Evolutionary conservation across 2,113 vertebrate species (phyloP).

Genomic region (Narcine bancroftii): DNA sequence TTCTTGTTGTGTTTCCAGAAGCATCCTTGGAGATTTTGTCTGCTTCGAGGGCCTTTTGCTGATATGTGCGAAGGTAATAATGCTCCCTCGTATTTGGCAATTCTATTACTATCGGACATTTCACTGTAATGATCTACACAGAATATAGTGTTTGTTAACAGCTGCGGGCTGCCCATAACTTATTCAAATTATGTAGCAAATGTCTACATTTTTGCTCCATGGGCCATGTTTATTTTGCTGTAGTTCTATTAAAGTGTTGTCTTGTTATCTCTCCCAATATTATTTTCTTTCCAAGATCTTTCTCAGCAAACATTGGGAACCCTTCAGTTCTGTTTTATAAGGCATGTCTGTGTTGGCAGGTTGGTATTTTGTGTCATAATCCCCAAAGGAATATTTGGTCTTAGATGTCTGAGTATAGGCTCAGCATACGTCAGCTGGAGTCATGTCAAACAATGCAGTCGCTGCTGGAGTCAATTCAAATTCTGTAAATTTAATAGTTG

Average conservation of each 20-base stretch:
- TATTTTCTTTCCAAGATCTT: no score
- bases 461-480: not conserved
- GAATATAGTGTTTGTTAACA: not conserved
- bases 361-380: not conserved
- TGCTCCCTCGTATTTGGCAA: not conserved
- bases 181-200: not conserved
- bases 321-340: not conserved
- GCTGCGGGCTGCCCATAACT: not conserved
- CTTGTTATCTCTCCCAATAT: no score
- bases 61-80: not conserved
- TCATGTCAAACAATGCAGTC: not conserved
- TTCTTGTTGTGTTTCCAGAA: no score
- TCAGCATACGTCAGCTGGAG: not conserved
- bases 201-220: not conserved
- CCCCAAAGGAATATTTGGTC: not conserved
- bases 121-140: not conserved
- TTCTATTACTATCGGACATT: not conserved
- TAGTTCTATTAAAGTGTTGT: no score
- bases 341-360: not conserved
- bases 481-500: not conserved
- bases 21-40: no score
- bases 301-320: no score
- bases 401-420: not conserved
- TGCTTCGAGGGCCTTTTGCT: not conserved
- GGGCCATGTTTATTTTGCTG: no score